Evolutionary conservation across 2,888 invertebrate genomes (phyloP).

Genomic region (Ceratothoa steindachneri): DNA sequence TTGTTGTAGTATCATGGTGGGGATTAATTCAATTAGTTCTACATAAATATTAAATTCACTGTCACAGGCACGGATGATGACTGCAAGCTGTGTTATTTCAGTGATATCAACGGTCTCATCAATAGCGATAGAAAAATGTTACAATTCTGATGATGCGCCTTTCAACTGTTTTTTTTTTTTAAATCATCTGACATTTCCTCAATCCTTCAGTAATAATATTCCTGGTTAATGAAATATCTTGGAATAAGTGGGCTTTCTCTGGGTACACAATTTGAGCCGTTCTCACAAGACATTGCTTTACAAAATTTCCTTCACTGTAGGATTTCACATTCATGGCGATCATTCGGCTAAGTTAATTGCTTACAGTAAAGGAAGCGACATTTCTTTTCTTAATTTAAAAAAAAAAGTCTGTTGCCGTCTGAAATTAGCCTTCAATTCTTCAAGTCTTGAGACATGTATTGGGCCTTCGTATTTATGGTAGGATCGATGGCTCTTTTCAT

Average conservation of each 20-base stretch:
- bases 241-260: constrained; percentile 2
- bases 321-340: neutral
- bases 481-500: neutral
- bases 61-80: constrained; percentile 15
- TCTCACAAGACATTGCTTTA: constrained; percentile 9
- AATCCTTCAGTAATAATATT: neutral
- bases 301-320: neutral
- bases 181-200: neutral
- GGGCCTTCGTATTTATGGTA: constrained; percentile 9
- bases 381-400: neutral
- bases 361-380: no score
- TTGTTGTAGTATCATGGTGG: neutral
- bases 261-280: neutral
- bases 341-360: no score
- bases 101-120: constrained; percentile 21
- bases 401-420: neutral
- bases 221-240: no score
- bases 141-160: neutral
- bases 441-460: constrained; percentile 2
- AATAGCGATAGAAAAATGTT: constrained; percentile 12
- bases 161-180: constrained; percentile 7
- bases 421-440: neutral
- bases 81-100: constrained; percentile 14
- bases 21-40: neutral
- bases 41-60: constrained; percentile 20